These are phyloP conservation scores for Pelusios castaneus DNA, from an alignment of 2,113 vertebrate genomes.

Conservation along the genomic window DNA sequence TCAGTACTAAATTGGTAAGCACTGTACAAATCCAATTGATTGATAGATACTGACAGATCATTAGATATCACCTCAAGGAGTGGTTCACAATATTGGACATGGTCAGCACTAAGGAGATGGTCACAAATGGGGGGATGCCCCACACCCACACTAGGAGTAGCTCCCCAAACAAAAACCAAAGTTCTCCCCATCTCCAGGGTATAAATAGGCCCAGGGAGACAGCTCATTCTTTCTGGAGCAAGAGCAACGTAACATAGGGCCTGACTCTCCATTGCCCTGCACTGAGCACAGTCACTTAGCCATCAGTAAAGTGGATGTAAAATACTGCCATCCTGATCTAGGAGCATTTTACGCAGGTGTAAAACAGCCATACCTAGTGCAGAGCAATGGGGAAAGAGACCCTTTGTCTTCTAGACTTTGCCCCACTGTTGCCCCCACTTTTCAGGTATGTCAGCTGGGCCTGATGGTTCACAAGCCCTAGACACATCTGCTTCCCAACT, in stretches of 20 bases:
- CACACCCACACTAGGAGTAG: not conserved
- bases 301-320: not conserved
- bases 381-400: not conserved
- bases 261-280: not conserved
- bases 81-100: not conserved
- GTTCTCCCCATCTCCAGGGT: not conserved
- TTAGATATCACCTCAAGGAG: not conserved
- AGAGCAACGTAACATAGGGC: not conserved
- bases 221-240: not conserved
- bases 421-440: not conserved
- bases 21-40: not conserved
- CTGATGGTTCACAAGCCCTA: not conserved
- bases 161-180: not conserved
- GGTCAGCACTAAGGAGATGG: not conserved
- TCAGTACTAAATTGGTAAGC: not conserved
- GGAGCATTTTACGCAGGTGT: not conserved
- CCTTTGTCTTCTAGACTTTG: not conserved
- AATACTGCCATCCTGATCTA: not conserved
- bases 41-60: not conserved
- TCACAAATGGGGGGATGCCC: not conserved
- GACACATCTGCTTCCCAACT: not conserved
- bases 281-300: not conserved
- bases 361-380: not conserved
- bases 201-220: not conserved
- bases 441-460: not conserved